phyloP scores from a whole-genome alignment of 1,140 invertebrate species.

The Anoplophora glabripennis region DNA sequence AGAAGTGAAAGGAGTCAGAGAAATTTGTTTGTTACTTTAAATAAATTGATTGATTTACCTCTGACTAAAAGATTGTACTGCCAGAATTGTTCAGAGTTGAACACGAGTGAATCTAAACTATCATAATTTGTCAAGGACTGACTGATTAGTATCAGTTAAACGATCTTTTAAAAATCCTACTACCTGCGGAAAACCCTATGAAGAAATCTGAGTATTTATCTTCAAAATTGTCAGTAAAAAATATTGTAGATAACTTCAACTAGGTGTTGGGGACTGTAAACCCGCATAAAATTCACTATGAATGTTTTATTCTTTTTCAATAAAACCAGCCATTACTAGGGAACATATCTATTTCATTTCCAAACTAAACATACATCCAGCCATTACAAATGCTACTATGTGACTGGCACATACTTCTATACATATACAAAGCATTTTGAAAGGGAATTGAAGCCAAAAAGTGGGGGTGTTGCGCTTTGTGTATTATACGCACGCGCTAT shows the following conservation, averaged over 20 bases:
- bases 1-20: slow-evolving; percentile 43
- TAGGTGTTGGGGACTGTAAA: too few relatives aligned
- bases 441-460: too few relatives aligned
- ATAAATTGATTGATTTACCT: slow-evolving; percentile 44
- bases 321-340: too few relatives aligned
- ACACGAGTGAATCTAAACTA: slow-evolving; percentile 48
- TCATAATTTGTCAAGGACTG: slow-evolving; percentile 53
- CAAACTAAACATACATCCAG: too few relatives aligned
- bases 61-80: slow-evolving; percentile 58
- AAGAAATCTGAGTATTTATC: slow-evolving; percentile 78
- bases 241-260: slow-evolving; percentile 54
- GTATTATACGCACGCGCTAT: too few relatives aligned
- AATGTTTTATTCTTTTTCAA: too few relatives aligned
- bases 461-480: too few relatives aligned
- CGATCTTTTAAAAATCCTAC: slow-evolving; percentile 59
- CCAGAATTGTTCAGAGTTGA: slow-evolving; percentile 57
- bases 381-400: too few relatives aligned
- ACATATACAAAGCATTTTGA: too few relatives aligned
- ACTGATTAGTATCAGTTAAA: slow-evolving; percentile 52
- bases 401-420: too few relatives aligned
- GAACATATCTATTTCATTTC: too few relatives aligned
- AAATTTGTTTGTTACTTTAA: slow-evolving; percentile 53
- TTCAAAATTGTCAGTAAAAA: slow-evolving; percentile 54
- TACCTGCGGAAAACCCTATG: slow-evolving; percentile 61
- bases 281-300: too few relatives aligned